These are phyloP conservation scores for Drosophila triauraria DNA, from an alignment of 1,140 invertebrate species.

Conservation along the genomic window DNA sequence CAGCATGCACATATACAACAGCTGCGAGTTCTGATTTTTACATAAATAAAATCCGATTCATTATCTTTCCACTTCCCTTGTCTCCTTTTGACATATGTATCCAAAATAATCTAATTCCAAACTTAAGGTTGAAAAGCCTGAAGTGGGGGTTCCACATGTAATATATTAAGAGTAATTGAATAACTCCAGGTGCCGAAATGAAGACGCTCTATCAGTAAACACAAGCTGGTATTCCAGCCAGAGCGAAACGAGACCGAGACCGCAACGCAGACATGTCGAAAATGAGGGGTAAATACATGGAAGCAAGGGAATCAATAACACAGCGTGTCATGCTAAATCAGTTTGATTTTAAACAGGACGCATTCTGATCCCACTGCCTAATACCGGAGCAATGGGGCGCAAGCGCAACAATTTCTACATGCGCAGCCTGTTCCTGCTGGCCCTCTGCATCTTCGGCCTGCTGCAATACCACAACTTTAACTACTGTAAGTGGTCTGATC, in stretches of 20 bases:
- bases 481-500: conserved; percentile 81
- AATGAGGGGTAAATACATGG: conserved; percentile 65
- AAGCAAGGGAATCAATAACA: background rate
- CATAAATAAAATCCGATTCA: background rate
- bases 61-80: background rate
- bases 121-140: too few relatives aligned
- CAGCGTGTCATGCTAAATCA: conserved; percentile 18
- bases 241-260: background rate
- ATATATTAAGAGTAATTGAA: background rate
- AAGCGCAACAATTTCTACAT: conserved; percentile 86
- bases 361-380: conserved; percentile 81
- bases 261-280: conserved; percentile 55
- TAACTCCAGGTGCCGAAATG: conserved; percentile 57
- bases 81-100: background rate
- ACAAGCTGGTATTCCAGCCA: conserved; percentile 32
- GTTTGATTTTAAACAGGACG: conserved; percentile 53
- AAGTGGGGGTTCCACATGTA: background rate
- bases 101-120: too few relatives aligned
- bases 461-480: conserved; percentile 89
- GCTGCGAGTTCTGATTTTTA: background rate
- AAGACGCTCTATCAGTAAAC: conserved; percentile 40
- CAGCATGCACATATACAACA: too few relatives aligned
- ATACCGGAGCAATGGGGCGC: conserved; percentile 80
- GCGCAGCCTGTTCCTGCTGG: conserved; percentile 88
- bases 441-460: conserved; percentile 89